Conservation (phyloP, 2,888 invertebrate genomes). For the Seladonia tumulorum region DNA sequence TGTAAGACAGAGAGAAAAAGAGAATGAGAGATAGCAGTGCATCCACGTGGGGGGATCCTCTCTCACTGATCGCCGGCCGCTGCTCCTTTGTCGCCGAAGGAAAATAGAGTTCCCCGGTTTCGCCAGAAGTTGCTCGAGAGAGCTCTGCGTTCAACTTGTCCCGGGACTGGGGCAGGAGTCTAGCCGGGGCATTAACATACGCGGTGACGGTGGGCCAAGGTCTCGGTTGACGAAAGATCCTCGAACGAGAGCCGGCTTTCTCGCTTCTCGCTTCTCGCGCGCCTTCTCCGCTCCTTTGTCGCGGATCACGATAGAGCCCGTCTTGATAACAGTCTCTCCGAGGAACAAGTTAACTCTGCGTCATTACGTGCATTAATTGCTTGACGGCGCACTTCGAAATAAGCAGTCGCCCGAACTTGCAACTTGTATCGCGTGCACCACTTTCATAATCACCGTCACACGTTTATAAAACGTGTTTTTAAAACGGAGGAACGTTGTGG, state of each 20-base stretch:
- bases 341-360: neutral
- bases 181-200: conserved; percentile 42
- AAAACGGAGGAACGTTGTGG: too few relatives aligned
- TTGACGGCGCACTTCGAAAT: neutral
- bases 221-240: conserved; percentile 34
- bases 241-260: conserved; percentile 3
- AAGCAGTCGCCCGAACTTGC: neutral
- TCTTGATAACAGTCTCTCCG: neutral
- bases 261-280: conserved; percentile 8
- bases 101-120: conserved; percentile 40
- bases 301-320: neutral
- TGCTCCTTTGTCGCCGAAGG: conserved; percentile 12
- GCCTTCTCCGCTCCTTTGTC: neutral
- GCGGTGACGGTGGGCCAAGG: conserved; percentile 49
- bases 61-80: neutral
- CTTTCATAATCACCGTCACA: too few relatives aligned
- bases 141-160: conserved; percentile 3
- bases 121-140: conserved; percentile 14
- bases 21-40: neutral
- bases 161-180: conserved; percentile 25
- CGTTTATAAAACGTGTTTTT: too few relatives aligned
- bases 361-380: neutral
- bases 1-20: neutral
- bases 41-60: conserved; percentile 1
- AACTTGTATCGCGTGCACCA: too few relatives aligned